A percentile compares a stretch with the other conserved stretches of the same genome.
Evolutionary conservation across 2,797 vertebrate species (phyloP).

Genomic region (Linurgus olivaceus): DNA sequence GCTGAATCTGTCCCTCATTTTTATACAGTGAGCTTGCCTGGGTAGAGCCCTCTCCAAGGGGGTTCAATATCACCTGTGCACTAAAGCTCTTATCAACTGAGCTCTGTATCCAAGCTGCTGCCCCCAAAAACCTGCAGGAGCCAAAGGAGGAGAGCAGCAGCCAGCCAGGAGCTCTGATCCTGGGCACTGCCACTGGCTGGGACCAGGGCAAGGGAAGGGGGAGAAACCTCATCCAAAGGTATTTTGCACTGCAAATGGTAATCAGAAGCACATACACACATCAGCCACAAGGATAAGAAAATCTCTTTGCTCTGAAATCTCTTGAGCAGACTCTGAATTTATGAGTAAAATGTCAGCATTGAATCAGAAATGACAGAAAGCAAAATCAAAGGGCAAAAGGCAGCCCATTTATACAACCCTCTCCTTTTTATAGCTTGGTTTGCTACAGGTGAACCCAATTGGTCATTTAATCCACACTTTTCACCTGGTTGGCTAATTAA

Average conservation of each 20-base stretch:
- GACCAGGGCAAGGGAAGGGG: neutral
- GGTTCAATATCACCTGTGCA: neutral
- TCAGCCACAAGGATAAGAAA: neutral
- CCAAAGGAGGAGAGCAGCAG: neutral
- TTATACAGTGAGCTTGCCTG: neutral
- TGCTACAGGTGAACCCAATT: neutral
- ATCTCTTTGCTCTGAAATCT: neutral
- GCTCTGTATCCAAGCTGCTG: neutral
- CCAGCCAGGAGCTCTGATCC: neutral
- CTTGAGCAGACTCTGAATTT: neutral
- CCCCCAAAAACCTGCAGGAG: neutral
- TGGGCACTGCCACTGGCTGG: neutral
- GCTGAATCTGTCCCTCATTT: neutral
- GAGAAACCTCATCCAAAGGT: neutral
- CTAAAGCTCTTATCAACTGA: neutral
- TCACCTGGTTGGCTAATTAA: neutral
- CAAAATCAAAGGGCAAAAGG: fast-evolving
- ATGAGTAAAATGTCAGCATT: neutral
- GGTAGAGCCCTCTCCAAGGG: neutral
- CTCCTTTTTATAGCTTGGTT: neutral
- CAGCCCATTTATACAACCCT: neutral
- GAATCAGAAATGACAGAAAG: neutral
- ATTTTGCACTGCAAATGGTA: neutral
- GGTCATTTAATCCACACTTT: neutral
- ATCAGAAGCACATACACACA: fast-evolving